Evolutionary conservation across 2,888 invertebrate genomes (phyloP), one percentile per base, ranked within the genome.

Genomic region (Cylloceria caligata): DNA sequence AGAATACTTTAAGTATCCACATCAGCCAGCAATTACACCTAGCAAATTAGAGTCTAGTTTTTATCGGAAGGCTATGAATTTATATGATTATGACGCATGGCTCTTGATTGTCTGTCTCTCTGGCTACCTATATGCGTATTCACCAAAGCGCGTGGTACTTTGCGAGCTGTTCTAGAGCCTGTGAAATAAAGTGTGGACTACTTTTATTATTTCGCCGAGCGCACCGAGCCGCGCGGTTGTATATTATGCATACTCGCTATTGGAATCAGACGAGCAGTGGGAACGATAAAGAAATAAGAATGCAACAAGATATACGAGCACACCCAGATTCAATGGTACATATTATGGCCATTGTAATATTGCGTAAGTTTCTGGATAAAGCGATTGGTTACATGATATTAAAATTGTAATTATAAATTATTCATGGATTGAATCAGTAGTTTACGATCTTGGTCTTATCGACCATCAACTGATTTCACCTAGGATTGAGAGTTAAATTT

Each of bases 21-120:
- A 42, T 55, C 45, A 47, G 39, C 64, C 45, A 11, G 39, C 11
- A 72, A 45, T 73, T 34, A 24, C 34, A 64, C 64, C 27, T 39
- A 52, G 49, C 65, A 30, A 71, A 80, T 67, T 67, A 67, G 65
- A 55, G 74, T 71, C 65, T 21, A 80, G 9, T 73, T 55, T 68
- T 64, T 39, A 60, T 77, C 67, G 21, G 60, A 55, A 27, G 30
- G 55, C 62, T 69, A 65, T 71, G 68, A 34, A 68, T 81, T 73
- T 81, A 68, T 68, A 77, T 62, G 71, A 72, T 68, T 42, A 76
- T 81, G 80, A 76, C 72, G 67, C 68, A 62, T 68, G 39, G 21
- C 60, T 19, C 34, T 65, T 47, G 49, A 69, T 67, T 67, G 21
- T 73, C 36, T 49, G 36, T 57, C 9, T 16, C 11, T 42, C 13